Percentiles rank a stretch among this genome's conserved stretches.
These are phyloP conservation scores for Centropus unirufus DNA, from an alignment of 2,113 vertebrate genomes.

Conservation along the genomic window DNA sequence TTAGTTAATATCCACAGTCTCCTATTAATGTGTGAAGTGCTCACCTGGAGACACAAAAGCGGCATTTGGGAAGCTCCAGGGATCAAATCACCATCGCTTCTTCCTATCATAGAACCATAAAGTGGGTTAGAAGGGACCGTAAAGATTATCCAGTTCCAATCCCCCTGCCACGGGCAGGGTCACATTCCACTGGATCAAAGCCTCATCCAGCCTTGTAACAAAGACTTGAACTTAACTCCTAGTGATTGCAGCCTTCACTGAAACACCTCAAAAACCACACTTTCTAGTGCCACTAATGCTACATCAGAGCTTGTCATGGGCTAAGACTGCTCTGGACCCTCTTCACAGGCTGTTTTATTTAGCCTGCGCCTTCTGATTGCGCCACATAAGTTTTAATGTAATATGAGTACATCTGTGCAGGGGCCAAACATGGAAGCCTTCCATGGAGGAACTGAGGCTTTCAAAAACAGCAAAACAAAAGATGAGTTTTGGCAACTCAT, in stretches of 20 bases:
- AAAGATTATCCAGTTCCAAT: too few relatives aligned
- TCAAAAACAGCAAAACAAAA: constrained; percentile 31
- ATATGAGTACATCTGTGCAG: background rate
- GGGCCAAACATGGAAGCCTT: background rate
- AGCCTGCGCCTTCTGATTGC: background rate
- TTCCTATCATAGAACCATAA: background rate
- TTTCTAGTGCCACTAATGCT: background rate
- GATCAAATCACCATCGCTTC: background rate
- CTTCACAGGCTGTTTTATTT: background rate
- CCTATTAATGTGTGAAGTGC: too few relatives aligned
- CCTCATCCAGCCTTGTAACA: background rate
- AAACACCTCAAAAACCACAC: background rate
- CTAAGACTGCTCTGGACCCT: background rate
- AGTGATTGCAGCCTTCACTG: background rate
- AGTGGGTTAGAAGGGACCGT: too few relatives aligned
- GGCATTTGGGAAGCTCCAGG: background rate
- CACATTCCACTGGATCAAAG: too few relatives aligned
- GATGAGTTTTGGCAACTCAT: constrained; percentile 21
- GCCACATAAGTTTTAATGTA: background rate
- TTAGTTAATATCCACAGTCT: background rate
- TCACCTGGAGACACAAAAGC: background rate
- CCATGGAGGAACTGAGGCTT: background rate
- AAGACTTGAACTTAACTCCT: background rate
- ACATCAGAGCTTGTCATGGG: background rate
- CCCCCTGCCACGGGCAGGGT: too few relatives aligned